phyloP scores from a whole-genome alignment of 2,888 invertebrate genomes.

The Calephelis perditalis region DNA sequence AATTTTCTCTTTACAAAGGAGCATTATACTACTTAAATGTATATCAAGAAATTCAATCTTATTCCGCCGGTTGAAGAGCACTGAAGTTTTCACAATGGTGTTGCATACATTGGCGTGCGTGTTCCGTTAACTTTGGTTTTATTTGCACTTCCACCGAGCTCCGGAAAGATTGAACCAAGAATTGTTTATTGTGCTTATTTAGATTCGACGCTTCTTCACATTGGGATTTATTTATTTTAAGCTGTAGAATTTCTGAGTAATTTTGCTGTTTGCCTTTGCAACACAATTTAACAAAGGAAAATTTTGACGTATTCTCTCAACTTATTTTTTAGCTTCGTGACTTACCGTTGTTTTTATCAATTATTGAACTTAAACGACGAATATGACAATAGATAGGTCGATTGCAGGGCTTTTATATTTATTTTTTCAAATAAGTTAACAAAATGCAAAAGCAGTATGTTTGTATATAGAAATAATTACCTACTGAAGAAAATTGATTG shows the following conservation, averaged over 20 bases:
- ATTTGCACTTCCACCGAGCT: conserved; percentile 17
- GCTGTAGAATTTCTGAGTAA: neutral
- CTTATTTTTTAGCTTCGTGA: too few relatives aligned
- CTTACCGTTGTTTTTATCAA: too few relatives aligned
- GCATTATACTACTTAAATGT: conserved; percentile 18
- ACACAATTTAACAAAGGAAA: neutral
- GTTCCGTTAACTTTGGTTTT: conserved; percentile 16
- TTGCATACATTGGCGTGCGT: conserved; percentile 36
- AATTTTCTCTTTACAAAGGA: conserved; percentile 17
- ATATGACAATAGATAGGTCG: too few relatives aligned
- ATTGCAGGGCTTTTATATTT: too few relatives aligned
- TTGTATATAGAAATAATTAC: too few relatives aligned
- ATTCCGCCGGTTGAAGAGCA: conserved; percentile 37
- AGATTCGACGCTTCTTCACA: conserved; percentile 12
- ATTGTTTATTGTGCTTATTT: conserved; percentile 14
- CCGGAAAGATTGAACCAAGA: conserved; percentile 11
- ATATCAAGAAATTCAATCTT: conserved; percentile 51
- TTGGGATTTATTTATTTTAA: conserved; percentile 5
- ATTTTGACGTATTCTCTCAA: too few relatives aligned
- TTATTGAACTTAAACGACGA: too few relatives aligned
- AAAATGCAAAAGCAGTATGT: too few relatives aligned
- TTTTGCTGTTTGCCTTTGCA: neutral
- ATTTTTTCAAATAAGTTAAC: too few relatives aligned
- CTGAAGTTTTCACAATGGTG: conserved; percentile 42
- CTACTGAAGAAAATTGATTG: too few relatives aligned